Percentiles rank a stretch among this genome's conserved stretches.
Evolutionary conservation across 2,797 vertebrate genomes (phyloP).

Genomic region (Myotis planiceps): DNA sequence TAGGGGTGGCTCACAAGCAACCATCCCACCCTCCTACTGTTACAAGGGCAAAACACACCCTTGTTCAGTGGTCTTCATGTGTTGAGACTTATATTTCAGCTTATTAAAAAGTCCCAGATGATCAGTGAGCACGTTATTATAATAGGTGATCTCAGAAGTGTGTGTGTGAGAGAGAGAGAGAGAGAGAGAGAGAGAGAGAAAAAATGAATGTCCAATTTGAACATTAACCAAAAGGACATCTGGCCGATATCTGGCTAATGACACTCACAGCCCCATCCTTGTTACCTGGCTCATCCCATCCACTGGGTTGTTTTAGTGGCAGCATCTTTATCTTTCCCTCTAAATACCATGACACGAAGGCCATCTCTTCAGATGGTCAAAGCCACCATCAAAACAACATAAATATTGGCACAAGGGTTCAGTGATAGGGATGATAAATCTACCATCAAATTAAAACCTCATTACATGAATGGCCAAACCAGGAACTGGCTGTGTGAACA

Average conservation of each 20-base stretch:
- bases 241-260: not conserved
- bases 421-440: not conserved
- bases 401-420: not conserved
- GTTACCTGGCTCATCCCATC: not conserved
- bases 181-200: too few relatives aligned
- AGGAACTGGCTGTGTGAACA: not conserved
- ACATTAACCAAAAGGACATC: not conserved
- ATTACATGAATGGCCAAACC: not conserved
- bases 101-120: not conserved
- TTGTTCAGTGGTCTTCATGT: not conserved
- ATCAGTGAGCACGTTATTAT: not conserved
- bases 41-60: not conserved
- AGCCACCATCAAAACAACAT: not conserved
- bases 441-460: not conserved
- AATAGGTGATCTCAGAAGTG: not conserved
- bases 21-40: not conserved
- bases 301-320: not conserved
- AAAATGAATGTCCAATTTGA: not conserved
- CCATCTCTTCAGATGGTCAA: not conserved
- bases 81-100: not conserved
- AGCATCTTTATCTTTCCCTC: not conserved
- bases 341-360: not conserved
- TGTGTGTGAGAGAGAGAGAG: not conserved
- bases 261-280: not conserved
- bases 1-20: not conserved